A percentile compares a stretch with the other conserved stretches of the same genome.
Conservation (phyloP, 2,888 invertebrate genomes). For the Caenorhabditis becei region DNA sequence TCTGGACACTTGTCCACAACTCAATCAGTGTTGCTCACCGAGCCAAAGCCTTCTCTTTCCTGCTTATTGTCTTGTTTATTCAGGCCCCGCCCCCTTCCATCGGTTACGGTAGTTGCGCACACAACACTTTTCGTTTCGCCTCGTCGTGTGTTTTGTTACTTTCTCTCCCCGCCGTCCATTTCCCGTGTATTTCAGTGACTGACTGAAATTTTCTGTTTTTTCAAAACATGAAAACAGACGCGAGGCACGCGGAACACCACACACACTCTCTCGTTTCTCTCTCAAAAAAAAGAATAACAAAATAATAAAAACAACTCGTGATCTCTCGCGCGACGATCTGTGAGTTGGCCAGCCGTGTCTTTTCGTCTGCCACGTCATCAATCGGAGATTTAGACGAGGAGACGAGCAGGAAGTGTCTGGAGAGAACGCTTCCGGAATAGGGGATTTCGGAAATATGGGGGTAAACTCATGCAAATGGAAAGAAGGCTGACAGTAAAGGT, state of each 20-base stretch:
- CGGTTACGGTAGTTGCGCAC: constrained; percentile 40
- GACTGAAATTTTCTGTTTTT: constrained; percentile 27
- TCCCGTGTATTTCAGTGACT: constrained; percentile 2
- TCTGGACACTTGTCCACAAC: not conserved
- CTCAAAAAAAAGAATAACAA: constrained; percentile 55
- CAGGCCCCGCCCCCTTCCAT: constrained; percentile 23
- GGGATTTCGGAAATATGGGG: too few relatives aligned
- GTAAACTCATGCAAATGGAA: too few relatives aligned
- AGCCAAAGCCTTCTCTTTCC: constrained; percentile 18
- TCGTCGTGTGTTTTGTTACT: not conserved
- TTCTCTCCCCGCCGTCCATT: constrained; percentile 25
- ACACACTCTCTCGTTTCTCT: constrained; percentile 18
- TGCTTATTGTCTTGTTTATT: constrained; percentile 29
- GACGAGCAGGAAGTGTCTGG: not conserved
- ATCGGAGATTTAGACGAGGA: not conserved
- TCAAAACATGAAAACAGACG: constrained; percentile 44
- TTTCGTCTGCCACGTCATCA: constrained; percentile 36
- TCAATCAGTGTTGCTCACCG: not conserved
- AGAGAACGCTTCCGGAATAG: not conserved
- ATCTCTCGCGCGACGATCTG: constrained; percentile 45
- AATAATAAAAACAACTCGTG: constrained; percentile 60
- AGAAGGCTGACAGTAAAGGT: too few relatives aligned
- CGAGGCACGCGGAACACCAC: constrained; percentile 43
- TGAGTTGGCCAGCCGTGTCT: constrained; percentile 15
- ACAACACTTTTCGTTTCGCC: too few relatives aligned